phyloP scores from a whole-genome alignment of 1,140 invertebrate genomes.

The Temnothorax longispinosus region DNA sequence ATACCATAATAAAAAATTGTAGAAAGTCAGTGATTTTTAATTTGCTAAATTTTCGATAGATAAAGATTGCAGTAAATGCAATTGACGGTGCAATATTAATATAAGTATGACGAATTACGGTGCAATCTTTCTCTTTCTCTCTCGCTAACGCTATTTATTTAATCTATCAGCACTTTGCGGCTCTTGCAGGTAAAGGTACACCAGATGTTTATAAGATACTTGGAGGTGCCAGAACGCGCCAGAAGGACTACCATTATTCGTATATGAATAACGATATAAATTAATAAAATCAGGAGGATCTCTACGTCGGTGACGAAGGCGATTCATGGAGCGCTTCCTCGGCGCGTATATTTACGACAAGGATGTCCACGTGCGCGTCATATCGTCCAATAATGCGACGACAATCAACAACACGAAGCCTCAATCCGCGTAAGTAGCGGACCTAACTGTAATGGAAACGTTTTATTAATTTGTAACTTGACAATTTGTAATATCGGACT shows the following conservation, averaged over 20 bases:
- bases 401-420: slow-evolving; percentile 31
- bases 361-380: slow-evolving; percentile 21
- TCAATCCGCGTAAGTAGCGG: slow-evolving; percentile 23
- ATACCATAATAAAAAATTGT: neutral
- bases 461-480: neutral
- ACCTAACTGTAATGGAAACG: neutral
- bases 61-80: neutral
- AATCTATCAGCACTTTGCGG: neutral
- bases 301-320: slow-evolving; percentile 52
- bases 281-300: slow-evolving; percentile 28
- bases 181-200: slow-evolving; percentile 42
- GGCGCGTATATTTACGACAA: neutral
- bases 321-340: slow-evolving; percentile 57
- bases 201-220: slow-evolving; percentile 55
- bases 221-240: slow-evolving; percentile 12
- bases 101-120: neutral
- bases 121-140: neutral
- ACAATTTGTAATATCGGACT: neutral
- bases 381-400: slow-evolving; percentile 38
- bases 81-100: neutral
- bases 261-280: slow-evolving; percentile 32
- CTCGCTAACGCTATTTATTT: slow-evolving; percentile 19
- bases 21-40: neutral
- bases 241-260: slow-evolving; percentile 39
- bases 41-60: neutral